phyloP scores from a whole-genome alignment of 2,888 invertebrate genomes.

The Bruchidius siliquastri region DNA sequence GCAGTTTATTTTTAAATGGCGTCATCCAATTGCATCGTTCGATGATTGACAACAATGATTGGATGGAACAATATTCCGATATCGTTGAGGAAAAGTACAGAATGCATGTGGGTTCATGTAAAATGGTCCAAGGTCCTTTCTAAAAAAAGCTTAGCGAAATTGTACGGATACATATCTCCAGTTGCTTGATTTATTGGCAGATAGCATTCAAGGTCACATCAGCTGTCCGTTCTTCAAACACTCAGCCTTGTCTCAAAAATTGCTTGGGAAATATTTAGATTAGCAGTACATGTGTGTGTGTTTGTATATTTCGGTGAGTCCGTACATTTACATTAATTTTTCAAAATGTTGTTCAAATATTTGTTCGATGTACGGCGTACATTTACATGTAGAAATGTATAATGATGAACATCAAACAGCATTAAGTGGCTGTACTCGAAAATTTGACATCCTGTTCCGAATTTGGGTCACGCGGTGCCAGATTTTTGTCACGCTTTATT shows the following conservation, averaged over 20 bases:
- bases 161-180: background rate
- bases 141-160: background rate
- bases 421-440: background rate
- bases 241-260: background rate
- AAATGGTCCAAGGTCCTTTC: background rate
- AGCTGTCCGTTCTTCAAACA: background rate
- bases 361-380: background rate
- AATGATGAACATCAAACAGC: background rate
- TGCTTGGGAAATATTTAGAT: background rate
- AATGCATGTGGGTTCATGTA: background rate
- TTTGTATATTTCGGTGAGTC: background rate
- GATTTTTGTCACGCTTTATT: too few relatives aligned
- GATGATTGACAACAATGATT: background rate
- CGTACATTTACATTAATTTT: background rate
- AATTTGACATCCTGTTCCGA: too few relatives aligned
- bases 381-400: too few relatives aligned
- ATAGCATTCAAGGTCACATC: background rate
- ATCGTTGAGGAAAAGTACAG: background rate
- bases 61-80: background rate
- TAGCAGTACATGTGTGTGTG: background rate
- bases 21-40: background rate
- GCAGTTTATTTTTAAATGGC: background rate
- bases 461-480: too few relatives aligned
- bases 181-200: background rate
- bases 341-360: background rate